Conservation (phyloP, 2,113 vertebrate species). For the Nestor notabilis region DNA sequence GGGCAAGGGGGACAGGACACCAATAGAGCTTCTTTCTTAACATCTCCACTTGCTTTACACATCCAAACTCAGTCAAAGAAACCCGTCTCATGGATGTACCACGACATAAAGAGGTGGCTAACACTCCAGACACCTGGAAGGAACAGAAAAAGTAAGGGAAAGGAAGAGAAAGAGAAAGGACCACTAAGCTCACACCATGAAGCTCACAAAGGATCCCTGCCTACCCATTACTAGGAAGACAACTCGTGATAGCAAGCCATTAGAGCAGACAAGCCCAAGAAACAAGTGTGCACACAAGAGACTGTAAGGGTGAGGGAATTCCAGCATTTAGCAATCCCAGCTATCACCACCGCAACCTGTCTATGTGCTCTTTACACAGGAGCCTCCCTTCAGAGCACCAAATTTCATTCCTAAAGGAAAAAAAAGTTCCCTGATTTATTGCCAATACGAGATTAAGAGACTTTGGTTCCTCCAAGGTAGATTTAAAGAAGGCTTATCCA, state of each 20-base stretch:
- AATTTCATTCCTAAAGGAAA: not conserved
- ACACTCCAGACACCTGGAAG: not conserved
- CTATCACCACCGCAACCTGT: not conserved
- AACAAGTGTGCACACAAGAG: not conserved
- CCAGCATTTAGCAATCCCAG: not conserved
- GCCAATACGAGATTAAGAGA: not conserved
- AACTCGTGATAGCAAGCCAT: not conserved
- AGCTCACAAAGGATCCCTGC: not conserved
- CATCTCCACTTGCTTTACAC: not conserved
- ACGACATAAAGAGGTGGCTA: not conserved
- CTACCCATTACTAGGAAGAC: not conserved
- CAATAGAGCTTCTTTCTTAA: not conserved
- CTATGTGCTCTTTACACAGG: not conserved
- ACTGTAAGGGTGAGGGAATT: not conserved
- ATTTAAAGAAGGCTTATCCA: not conserved
- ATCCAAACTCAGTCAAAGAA: not conserved
- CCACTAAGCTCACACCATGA: no score
- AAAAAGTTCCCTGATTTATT: not conserved
- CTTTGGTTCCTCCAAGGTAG: not conserved
- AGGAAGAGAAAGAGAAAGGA: not conserved
- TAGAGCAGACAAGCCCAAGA: not conserved
- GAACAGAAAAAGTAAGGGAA: not conserved
- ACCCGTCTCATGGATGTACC: not conserved
- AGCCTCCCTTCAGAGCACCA: not conserved
- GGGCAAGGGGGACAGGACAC: not conserved